Evolutionary conservation across 2,888 invertebrate species (phyloP).

Genomic region (Drosophila lutescens): DNA sequence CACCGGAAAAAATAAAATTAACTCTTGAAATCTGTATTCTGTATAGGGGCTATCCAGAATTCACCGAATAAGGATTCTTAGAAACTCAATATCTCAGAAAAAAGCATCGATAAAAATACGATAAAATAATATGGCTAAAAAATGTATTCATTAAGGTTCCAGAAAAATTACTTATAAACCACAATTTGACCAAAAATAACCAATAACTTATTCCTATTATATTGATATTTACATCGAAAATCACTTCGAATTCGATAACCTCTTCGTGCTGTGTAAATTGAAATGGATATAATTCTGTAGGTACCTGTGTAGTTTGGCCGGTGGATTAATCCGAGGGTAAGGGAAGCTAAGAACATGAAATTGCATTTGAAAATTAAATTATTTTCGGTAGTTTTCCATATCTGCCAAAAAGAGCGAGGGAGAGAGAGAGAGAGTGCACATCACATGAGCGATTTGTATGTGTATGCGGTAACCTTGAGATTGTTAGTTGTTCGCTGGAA

Average conservation of each 20-base stretch:
- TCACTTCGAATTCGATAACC: background rate
- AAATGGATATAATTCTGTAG: slow-evolving; percentile 16
- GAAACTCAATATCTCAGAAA: too few relatives aligned
- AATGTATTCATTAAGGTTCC: too few relatives aligned
- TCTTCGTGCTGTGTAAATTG: background rate
- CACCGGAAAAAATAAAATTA: background rate
- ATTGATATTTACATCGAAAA: background rate
- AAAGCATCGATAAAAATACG: background rate
- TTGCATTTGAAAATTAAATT: slow-evolving; percentile 39
- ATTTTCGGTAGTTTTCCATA: slow-evolving; percentile 47
- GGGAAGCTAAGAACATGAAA: slow-evolving; percentile 12
- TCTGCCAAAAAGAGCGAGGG: slow-evolving; percentile 14
- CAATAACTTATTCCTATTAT: background rate
- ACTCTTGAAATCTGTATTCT: too few relatives aligned
- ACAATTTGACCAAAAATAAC: too few relatives aligned
- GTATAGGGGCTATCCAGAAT: too few relatives aligned
- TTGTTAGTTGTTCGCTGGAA: slow-evolving; percentile 52
- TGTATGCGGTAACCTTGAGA: slow-evolving; percentile 66
- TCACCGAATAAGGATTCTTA: too few relatives aligned
- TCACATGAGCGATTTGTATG: slow-evolving; percentile 19
- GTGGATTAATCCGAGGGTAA: slow-evolving; percentile 14
- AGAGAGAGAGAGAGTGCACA: slow-evolving; percentile 5
- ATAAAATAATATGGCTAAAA: background rate
- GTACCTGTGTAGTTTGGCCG: slow-evolving; percentile 15
- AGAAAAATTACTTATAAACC: too few relatives aligned